Percentiles rank a stretch among this genome's conserved stretches.
phyloP scores from a whole-genome alignment of 2,797 vertebrate species.

The Gambusia yucatana region DNA sequence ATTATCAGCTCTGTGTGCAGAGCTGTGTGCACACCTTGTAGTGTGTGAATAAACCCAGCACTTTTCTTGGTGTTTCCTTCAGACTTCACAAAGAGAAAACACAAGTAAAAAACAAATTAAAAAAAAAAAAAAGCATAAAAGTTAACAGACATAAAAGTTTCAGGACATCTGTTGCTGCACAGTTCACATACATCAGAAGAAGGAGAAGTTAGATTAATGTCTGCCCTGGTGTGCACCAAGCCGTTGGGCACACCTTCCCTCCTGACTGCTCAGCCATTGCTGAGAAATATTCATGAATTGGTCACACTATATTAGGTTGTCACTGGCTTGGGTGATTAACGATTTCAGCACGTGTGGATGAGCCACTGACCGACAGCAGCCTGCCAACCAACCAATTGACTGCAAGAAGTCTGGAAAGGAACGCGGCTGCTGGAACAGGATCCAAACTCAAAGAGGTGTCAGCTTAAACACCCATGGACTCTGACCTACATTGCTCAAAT shows the following conservation, averaged over 20 bases:
- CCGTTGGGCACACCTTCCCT: conserved; percentile 47
- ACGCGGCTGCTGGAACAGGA: conserved; percentile 12
- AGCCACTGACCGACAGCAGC: conserved; percentile 61
- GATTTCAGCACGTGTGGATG: conserved; percentile 64
- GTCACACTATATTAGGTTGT: conserved; percentile 80
- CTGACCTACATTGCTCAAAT: conserved; percentile 5
- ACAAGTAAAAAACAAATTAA: neutral
- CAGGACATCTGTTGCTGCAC: conserved; percentile 8
- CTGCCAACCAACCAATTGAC: conserved; percentile 46
- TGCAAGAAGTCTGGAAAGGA: conserved; percentile 20
- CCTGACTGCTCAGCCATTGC: conserved; percentile 46
- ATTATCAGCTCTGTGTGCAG: conserved; percentile 1
- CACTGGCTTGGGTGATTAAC: conserved; percentile 80
- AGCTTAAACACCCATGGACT: conserved; percentile 33
- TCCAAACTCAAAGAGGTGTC: conserved; percentile 46
- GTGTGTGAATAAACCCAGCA: neutral
- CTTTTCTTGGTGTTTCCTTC: neutral
- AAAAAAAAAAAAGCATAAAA: neutral
- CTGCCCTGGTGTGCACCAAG: conserved; percentile 43
- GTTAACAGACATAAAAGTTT: conserved; percentile 8
- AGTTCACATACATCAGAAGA: conserved; percentile 22
- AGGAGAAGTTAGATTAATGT: conserved; percentile 64
- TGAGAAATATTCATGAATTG: conserved; percentile 81
- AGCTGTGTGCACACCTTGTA: neutral
- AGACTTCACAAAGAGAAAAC: neutral